Evolutionary conservation across 2,113 vertebrate species (phyloP).

Genomic region (Rhombomys opimus): DNA sequence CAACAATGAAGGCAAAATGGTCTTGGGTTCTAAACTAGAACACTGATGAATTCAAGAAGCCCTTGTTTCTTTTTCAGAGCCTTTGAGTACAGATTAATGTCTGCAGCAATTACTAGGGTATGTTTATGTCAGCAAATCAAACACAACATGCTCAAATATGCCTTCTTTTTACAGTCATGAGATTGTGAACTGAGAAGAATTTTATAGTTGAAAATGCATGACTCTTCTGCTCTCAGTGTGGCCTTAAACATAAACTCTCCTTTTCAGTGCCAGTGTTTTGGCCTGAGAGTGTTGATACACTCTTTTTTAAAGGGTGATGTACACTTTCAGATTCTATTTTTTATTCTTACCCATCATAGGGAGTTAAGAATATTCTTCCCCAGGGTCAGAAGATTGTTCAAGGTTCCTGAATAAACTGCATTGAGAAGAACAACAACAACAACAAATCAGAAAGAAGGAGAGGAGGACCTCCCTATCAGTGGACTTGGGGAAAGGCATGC

Average conservation of each 20-base stretch:
- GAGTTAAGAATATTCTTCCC: background rate
- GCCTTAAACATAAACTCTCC: background rate
- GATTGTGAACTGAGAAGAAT: background rate
- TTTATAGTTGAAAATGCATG: background rate
- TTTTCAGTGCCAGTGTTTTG: background rate
- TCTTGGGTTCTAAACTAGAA: background rate
- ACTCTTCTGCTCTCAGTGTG: background rate
- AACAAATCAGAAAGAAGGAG: too few relatives aligned
- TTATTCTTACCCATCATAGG: background rate
- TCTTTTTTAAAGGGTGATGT: background rate
- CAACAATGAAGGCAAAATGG: background rate
- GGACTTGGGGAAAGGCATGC: too few relatives aligned
- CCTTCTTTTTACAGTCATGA: background rate
- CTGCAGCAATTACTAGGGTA: background rate
- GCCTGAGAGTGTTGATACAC: background rate
- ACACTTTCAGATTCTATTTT: background rate
- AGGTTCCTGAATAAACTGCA: too few relatives aligned
- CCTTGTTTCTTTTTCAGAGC: background rate
- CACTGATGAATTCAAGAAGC: background rate
- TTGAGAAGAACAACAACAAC: too few relatives aligned
- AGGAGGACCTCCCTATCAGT: too few relatives aligned
- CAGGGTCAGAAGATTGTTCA: too few relatives aligned
- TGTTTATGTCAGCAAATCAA: background rate
- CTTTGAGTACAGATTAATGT: background rate
- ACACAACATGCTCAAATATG: background rate